Conservation (phyloP, 2,113 vertebrate genomes). For the Coptodon bakossiorum region DNA sequence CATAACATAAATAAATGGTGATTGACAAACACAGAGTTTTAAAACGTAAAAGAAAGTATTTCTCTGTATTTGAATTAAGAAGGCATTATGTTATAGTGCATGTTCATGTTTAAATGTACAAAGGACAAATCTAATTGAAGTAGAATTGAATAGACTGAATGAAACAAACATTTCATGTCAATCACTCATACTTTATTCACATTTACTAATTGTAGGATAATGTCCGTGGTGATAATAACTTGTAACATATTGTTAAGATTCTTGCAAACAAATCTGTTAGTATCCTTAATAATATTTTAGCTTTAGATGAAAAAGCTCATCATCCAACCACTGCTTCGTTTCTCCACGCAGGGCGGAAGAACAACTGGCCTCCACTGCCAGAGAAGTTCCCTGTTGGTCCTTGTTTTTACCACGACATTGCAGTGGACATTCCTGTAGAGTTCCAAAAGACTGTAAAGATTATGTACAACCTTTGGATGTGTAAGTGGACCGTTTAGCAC, state of each 20-base stretch:
- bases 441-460: conserved; percentile 98
- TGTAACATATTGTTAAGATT: not conserved
- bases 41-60: not conserved
- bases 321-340: not conserved
- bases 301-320: not conserved
- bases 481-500: conserved; percentile 73
- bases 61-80: not conserved
- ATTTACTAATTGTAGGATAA: not conserved
- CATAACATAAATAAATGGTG: not conserved
- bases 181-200: not conserved
- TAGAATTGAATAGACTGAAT: not conserved
- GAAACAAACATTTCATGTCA: not conserved
- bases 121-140: not conserved
- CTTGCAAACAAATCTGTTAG: not conserved
- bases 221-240: not conserved
- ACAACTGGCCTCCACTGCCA: conserved; percentile 97
- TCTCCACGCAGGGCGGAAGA: conserved; percentile 83
- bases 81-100: not conserved
- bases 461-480: conserved; percentile 99
- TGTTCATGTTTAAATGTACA: not conserved
- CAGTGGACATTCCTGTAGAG: conserved; percentile 95
- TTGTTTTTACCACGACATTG: conserved; percentile 96
- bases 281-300: not conserved
- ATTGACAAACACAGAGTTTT: not conserved
- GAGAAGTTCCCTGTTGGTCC: conserved; percentile 92